Percentiles rank a stretch among this genome's conserved stretches.
phyloP scores from a whole-genome alignment of 2,888 invertebrate species.

The Eumacrocentrus americanus region DNA sequence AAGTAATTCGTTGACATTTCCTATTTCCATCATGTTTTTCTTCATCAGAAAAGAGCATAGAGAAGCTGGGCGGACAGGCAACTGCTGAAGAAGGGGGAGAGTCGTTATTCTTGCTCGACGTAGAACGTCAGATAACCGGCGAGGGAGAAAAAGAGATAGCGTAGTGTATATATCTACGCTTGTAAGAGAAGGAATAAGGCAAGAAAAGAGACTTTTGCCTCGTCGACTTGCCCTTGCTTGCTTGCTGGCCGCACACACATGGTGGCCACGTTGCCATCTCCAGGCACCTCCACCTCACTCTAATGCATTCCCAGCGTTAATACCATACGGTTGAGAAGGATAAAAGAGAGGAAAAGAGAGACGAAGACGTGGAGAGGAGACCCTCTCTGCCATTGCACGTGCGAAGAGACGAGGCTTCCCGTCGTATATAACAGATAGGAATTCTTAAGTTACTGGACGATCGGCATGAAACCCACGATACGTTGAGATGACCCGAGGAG shows the following conservation, averaged over 20 bases:
- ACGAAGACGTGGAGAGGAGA: constrained; percentile 30
- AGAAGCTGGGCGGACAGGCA: constrained; percentile 20
- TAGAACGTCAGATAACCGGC: constrained; percentile 13
- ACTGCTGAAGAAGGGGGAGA: constrained; percentile 3
- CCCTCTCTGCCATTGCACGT: constrained; percentile 49
- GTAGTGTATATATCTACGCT: neutral
- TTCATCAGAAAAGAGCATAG: constrained; percentile 24
- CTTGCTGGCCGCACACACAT: constrained; percentile 51
- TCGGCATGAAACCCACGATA: constrained; percentile 37
- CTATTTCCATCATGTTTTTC: constrained; percentile 27
- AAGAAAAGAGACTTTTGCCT: constrained; percentile 21
- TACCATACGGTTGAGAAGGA: constrained; percentile 2
- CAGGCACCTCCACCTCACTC: constrained; percentile 24
- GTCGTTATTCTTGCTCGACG: constrained; percentile 20
- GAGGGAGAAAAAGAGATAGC: neutral
- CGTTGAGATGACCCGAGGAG: constrained; percentile 15
- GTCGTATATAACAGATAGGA: constrained; percentile 28
- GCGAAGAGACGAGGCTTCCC: constrained; percentile 36
- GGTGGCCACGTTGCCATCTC: constrained; percentile 58
- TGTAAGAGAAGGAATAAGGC: constrained; percentile 1
- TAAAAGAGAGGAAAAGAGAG: neutral
- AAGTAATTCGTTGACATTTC: constrained; percentile 25
- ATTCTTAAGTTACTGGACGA: constrained; percentile 34
- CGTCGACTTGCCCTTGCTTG: constrained; percentile 8
- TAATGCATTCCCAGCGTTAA: constrained; percentile 26